Base-by-base conservation (phyloP, 2,888 invertebrate genomes). In the Pteria penguin region DNA sequence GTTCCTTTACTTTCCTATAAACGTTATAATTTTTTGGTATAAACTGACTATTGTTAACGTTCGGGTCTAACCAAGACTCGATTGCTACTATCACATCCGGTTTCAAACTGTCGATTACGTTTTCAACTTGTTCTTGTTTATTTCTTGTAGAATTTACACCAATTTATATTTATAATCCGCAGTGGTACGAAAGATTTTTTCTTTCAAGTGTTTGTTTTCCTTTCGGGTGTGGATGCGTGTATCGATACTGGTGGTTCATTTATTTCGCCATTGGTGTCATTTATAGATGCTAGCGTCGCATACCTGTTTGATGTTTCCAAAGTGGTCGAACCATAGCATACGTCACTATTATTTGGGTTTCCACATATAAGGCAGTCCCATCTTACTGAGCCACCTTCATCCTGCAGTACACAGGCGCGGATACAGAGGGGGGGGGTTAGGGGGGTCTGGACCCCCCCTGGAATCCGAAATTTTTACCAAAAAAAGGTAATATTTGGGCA, bases 71-170 rank as follows among this genome's bases (percentile, higher is more conserved):
- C 60, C 60, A 60, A 29, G 60, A 27, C 18, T 60, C 60, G 1
- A 18, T 60, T 26, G 60, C 60, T 27, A 60, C 4, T 27, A 60
- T 18, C n/a, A 60, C 29, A 29, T 60, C 60, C 2, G 29, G 60
- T 60, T 60, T 60, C n/a, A 60, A 11, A 26, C 60, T 60, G 18
- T 60, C 29, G n/a, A 27, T 60, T 24, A 60, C 60, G 29, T 60
- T 60, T 14, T 60, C 60, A 27, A 14, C 29, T 18, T 60, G 60
- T 4, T 60, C 27, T 24, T 60, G 60, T 27, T 60, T 60, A n/a
- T 60, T 60, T 60, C 26, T 60, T n/a, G n/a, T n/a, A n/a, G 14
- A 11, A 36, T 36, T 36, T 26, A 60, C 29, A 11, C 27, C 26
- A n/a, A 29, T 27, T 60, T 26, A 60, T 60, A 29, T 60, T 60